Evolutionary conservation across 2,797 vertebrate species (phyloP).

Genomic region (Lepus townsendii): DNA sequence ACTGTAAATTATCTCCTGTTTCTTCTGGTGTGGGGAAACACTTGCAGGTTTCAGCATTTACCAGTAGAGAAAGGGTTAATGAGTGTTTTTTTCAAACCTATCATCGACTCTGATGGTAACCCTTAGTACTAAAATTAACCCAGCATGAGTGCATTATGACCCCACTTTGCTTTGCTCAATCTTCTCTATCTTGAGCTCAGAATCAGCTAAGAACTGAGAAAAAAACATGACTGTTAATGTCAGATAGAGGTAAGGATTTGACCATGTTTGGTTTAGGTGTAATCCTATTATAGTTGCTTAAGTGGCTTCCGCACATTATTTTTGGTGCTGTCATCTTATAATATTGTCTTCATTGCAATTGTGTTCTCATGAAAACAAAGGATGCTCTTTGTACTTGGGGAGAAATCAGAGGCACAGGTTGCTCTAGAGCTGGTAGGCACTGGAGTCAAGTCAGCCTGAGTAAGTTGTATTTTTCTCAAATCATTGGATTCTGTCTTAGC

Average conservation of each 20-base stretch:
- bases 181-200: neutral
- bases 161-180: neutral
- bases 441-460: neutral
- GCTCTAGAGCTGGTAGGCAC: neutral
- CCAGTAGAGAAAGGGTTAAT: neutral
- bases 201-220: neutral
- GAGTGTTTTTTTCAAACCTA: neutral
- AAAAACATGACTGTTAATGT: neutral
- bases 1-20: neutral
- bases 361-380: neutral
- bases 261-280: neutral
- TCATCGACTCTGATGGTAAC: neutral
- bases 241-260: neutral
- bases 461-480: neutral
- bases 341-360: neutral
- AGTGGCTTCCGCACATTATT: neutral
- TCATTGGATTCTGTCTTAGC: neutral
- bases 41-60: neutral
- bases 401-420: neutral
- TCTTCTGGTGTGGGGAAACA: neutral
- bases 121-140: neutral
- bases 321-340: neutral
- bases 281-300: neutral
- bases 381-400: neutral
- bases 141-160: neutral